Conservation (phyloP, 2,888 invertebrate species). For the Diarsia dahlii region DNA sequence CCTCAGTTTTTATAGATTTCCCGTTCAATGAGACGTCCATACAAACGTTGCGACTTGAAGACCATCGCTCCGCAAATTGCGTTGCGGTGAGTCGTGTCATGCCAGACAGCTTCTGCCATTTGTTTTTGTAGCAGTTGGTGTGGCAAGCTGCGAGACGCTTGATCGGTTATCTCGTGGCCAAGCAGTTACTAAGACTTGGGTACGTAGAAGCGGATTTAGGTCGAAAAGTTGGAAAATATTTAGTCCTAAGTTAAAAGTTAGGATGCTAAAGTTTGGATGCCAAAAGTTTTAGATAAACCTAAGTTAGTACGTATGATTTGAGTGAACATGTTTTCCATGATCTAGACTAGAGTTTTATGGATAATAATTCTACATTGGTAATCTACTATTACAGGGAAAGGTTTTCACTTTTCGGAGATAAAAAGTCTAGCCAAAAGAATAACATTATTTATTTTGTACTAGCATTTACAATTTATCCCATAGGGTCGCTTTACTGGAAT, state of each 20-base stretch:
- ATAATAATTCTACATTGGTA: background rate
- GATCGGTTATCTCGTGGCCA: background rate
- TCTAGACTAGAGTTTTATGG: background rate
- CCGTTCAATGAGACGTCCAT: too few species aligned
- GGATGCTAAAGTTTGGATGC: slow-evolving; percentile 26
- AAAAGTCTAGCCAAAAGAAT: background rate
- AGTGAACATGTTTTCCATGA: slow-evolving; percentile 13
- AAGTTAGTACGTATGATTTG: slow-evolving; percentile 15
- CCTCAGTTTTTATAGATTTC: too few species aligned
- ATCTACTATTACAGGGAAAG: too few species aligned
- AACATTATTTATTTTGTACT: background rate
- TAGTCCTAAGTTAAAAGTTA: slow-evolving; percentile 35
- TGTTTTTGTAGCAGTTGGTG: background rate
- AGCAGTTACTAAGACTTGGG: background rate
- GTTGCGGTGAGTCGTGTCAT: background rate
- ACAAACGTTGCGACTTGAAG: too few species aligned
- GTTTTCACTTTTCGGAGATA: too few species aligned
- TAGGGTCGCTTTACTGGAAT: background rate
- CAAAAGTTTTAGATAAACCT: slow-evolving; percentile 22
- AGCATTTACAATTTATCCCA: background rate
- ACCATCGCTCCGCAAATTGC: too few species aligned
- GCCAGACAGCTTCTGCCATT: background rate
- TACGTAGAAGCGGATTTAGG: slow-evolving; percentile 20
- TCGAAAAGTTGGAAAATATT: slow-evolving; percentile 33
- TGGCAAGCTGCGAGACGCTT: background rate